Base-by-base conservation (phyloP, 2,888 invertebrate species). In the Dynastes hyllus region DNA sequence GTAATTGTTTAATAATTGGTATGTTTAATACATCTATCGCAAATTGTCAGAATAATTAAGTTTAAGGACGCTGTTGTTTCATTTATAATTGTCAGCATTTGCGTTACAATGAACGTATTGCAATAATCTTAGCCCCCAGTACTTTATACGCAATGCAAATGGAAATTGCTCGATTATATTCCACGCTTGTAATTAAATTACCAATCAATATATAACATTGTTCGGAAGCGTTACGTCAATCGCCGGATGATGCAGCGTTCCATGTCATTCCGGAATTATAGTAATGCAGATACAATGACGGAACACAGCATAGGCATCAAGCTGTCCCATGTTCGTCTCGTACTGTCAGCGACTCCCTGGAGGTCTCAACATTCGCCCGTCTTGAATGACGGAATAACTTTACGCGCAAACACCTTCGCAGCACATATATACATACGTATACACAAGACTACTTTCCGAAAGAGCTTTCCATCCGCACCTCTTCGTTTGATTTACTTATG, bases 341-440 rank as follows among this genome's bases (percentile, higher is more conserved):
- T 84, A 84, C 83, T 86, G 86, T 86, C 85, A 84, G 83, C 81
- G 76, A 66, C 78, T 86, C 87, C 85, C 86, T n/a, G 9, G 86
- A 80, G 86, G 65, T 69, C 81, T 83, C 82, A 84, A 85, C 85
- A 85, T 85, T 84, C 84, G 83, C 84, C 86, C 83, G 85, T 83
- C 85, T 85, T 86, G 87, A 87, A 87, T 86, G 86, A 86, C 86
- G 84, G 85, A 85, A 85, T 86, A 86, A 86, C 86, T 86, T 86
- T 85, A 85, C 85, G 85, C 85, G 84, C 86, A 79, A 86, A 86
- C 86, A 86, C 86, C 85, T 86, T 84, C 84, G 58, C 76, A 69
- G 51, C 45, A 5, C 32, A 8, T 45, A 45, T 45, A 45, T 45
- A 5, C 45, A 45, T 45, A 5, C 45, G 45, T 83, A 32, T 67